Conservation (phyloP, 2,797 vertebrate species). For the Nyctibius grandis region DNA sequence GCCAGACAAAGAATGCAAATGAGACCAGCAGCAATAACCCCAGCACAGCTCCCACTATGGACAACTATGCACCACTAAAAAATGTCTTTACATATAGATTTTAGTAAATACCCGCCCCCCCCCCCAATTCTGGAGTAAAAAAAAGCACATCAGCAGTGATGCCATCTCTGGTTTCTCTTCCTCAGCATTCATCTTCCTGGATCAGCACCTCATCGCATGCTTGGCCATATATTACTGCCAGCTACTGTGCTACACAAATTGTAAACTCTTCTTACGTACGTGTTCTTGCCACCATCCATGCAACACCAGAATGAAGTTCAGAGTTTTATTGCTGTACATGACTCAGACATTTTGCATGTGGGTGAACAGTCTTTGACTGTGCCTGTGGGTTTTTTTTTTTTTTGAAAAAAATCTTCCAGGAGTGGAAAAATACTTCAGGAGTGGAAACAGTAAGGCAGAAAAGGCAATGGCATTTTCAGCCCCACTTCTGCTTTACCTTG, state of each 20-base stretch:
- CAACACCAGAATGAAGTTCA: neutral
- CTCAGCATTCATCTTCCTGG: neutral
- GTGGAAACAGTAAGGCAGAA: neutral
- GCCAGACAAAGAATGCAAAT: neutral
- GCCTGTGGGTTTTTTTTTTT: neutral
- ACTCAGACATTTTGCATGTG: neutral
- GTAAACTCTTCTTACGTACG: rapidly evolving
- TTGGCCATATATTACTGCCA: neutral
- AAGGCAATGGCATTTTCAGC: neutral
- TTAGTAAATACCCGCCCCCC: neutral
- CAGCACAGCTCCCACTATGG: neutral
- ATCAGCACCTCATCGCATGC: neutral
- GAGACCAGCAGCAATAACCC: neutral
- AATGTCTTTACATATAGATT: neutral
- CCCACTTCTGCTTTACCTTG: neutral
- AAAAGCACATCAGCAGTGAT: neutral
- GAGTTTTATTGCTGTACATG: neutral
- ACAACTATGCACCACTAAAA: neutral
- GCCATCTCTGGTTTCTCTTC: neutral
- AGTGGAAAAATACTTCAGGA: neutral
- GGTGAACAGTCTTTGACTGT: neutral
- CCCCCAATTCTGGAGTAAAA: neutral
- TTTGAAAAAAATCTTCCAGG: neutral
- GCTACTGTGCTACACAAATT: neutral
- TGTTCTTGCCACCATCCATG: neutral